Evolutionary conservation across 1,140 invertebrate species (phyloP), one percentile per base, ranked within the genome.

Genomic region (Tetramorium alpestre): DNA sequence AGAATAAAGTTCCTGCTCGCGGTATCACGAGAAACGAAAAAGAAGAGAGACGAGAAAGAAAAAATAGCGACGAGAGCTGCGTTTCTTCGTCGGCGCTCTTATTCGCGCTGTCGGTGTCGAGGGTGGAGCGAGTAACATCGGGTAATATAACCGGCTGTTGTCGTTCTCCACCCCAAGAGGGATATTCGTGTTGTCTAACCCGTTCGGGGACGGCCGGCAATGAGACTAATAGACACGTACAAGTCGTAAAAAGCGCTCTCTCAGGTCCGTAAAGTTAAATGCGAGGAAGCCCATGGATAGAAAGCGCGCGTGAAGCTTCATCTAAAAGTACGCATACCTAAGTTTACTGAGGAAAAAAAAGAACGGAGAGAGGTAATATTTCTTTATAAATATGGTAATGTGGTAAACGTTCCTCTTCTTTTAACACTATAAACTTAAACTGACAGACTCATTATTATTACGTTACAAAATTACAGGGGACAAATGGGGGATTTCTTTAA

Each of bases 161-260:
- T 89, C 89, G 87, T 89, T 91, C 91, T 88, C 87, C 77, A 82
- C 88, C 88, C 78, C 88, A 87, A 69, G 76, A 77, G 80, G 87
- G 85, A 87, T 87, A 75, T 77, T 60, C 75, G 82, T 22, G 49
- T 72, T 22, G 69, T 64, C 58, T n/a, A 69, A 60, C 85, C 60
- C 67, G 38, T 65, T 22, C 6, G 6, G 44, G 28, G 64, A 69
- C 67, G 89, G 85, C 85, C 89, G 87, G 86, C 93, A 93, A 94
- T 93, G 93, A 92, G 88, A 87, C 93, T 94, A 94, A 94, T 94
- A 94, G 93, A 94, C 94, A 94, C 93, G 93, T 94, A 94, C 86
- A 54, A 88, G 80, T 93, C 93, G 92, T 94, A 94, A 94, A 94
- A 94, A 93, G 65, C 41, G 88, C 78, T 91, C 85, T 65, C 85